Evolutionary conservation across 2,113 vertebrate genomes (phyloP).

Genomic region (Trematocara variabile): DNA sequence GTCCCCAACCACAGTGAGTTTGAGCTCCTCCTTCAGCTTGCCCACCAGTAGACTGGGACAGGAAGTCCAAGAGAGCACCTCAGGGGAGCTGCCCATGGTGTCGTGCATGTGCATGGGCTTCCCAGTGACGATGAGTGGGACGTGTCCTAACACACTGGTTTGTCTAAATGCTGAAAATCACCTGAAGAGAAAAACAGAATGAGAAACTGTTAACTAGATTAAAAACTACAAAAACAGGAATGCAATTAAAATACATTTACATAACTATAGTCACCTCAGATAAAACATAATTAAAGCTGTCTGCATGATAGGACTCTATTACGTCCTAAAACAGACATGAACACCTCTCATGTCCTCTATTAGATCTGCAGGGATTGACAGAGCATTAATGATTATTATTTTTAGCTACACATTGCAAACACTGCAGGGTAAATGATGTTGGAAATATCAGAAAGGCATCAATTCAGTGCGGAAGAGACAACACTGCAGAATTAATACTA

Average conservation of each 20-base stretch:
- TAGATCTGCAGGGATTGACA: conserved; percentile 11
- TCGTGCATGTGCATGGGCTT: conserved; percentile 83
- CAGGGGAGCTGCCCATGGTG: conserved; percentile 94
- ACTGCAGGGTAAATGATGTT: neutral
- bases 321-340: conserved; percentile 9
- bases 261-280: neutral
- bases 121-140: neutral
- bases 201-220: neutral
- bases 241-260: neutral
- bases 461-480: neutral
- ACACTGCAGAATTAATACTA: neutral
- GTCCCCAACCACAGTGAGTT: conserved; percentile 69
- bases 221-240: neutral
- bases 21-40: conserved; percentile 84
- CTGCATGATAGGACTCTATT: neutral
- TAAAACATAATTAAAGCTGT: neutral
- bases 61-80: conserved; percentile 89
- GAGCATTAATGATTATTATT: conserved; percentile 46
- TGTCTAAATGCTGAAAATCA: conserved; percentile 39
- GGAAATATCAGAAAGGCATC: neutral
- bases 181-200: conserved; percentile 27
- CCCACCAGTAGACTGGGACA: conserved; percentile 80
- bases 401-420: neutral
- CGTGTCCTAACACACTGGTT: conserved; percentile 30
- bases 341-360: conserved; percentile 42